A percentile compares a stretch with the other conserved stretches of the same genome.
Conservation (phyloP, 2,113 vertebrate genomes). For the Pelmatolapia mariae region DNA sequence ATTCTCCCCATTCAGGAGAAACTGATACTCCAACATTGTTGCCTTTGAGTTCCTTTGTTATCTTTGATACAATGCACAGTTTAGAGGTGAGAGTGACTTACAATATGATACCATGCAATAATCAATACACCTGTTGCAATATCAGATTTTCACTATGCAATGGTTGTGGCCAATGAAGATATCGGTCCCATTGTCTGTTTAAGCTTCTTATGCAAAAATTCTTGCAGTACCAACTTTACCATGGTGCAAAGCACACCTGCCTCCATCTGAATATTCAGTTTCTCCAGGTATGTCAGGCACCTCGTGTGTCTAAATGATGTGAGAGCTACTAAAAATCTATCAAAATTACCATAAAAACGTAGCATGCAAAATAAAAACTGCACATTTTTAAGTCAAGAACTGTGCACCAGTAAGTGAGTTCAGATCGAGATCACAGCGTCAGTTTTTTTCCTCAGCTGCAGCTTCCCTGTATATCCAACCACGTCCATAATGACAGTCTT, state of each 20-base stretch:
- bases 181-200: not conserved
- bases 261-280: not conserved
- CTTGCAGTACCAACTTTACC: not conserved
- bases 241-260: not conserved
- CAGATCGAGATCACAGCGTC: not conserved
- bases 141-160: not conserved
- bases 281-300: not conserved
- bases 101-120: not conserved
- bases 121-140: accelerated
- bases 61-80: not conserved
- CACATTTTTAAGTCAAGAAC: not conserved
- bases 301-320: not conserved
- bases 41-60: not conserved
- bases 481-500: conserved; percentile 69
- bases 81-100: not conserved
- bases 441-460: conserved; percentile 7
- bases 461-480: conserved; percentile 53
- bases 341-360: not conserved
- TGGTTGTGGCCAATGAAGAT: accelerated
- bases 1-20: not conserved
- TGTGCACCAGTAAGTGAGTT: not conserved
- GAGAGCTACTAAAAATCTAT: not conserved
- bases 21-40: not conserved
- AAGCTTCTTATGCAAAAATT: not conserved
- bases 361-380: not conserved